Conservation (phyloP, 2,113 vertebrate species). For the Aphelocoma coerulescens region DNA sequence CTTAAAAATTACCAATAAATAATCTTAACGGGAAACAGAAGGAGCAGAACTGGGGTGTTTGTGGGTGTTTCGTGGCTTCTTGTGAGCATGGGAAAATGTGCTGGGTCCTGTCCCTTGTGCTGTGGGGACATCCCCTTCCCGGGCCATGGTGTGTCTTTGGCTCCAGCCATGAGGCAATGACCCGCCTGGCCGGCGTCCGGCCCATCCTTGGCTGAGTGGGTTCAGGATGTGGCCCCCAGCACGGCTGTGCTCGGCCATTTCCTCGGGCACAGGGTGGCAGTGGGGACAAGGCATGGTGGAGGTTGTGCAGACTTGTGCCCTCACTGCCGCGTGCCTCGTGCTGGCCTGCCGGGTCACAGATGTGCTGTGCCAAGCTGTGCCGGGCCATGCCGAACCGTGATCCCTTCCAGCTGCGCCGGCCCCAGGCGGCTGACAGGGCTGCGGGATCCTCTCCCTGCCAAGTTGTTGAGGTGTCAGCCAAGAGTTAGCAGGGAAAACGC, state of each 20-base stretch:
- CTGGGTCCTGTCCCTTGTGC: background rate
- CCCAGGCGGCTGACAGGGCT: constrained; percentile 43
- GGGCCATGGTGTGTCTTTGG: background rate
- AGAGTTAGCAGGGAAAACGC: constrained; percentile 60
- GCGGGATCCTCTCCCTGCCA: constrained; percentile 50
- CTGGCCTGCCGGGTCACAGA: background rate
- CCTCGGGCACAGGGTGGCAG: background rate
- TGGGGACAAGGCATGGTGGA: rapidly evolving
- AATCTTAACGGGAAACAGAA: constrained; percentile 64
- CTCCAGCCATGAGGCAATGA: background rate
- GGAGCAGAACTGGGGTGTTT: constrained; percentile 1
- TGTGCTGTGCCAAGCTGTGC: background rate
- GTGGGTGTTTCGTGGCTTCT: constrained; percentile 26
- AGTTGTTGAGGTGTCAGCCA: constrained; percentile 59
- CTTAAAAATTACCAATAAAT: constrained; percentile 64
- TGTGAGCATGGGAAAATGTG: constrained; percentile 34
- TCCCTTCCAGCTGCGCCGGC: constrained; percentile 64
- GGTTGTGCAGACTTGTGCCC: rapidly evolving
- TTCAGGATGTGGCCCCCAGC: background rate
- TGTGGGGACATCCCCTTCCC: background rate
- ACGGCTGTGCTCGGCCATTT: rapidly evolving
- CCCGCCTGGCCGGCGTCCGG: background rate
- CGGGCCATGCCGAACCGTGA: background rate
- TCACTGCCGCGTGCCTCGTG: background rate
- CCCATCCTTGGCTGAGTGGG: rapidly evolving